Conservation (phyloP, 1,140 invertebrate species). For the Megalopta genalis region DNA sequence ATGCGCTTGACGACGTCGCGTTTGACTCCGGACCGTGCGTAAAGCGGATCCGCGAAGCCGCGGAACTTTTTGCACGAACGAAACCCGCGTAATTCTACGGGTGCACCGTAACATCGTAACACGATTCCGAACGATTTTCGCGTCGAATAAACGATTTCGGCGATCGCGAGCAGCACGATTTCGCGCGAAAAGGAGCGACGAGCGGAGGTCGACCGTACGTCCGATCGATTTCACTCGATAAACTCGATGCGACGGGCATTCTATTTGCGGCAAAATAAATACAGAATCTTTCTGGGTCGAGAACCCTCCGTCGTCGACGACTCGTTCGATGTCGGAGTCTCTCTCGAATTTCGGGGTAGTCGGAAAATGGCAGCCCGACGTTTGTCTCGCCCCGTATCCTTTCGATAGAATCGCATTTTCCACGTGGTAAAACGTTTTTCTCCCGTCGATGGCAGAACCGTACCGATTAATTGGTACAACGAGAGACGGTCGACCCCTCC, state of each 20-base stretch:
- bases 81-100: conserved; percentile 13
- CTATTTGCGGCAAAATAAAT: conserved; percentile 36
- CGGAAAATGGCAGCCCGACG: background rate
- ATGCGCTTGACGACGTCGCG: conserved; percentile 43
- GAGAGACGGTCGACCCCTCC: no score
- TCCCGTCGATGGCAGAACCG: no score
- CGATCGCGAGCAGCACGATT: no score
- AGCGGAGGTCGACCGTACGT: background rate
- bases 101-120: background rate
- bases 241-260: background rate
- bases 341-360: conserved; percentile 36
- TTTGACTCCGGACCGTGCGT: conserved; percentile 28
- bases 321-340: background rate
- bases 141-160: no score
- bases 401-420: background rate
- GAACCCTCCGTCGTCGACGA: conserved; percentile 38
- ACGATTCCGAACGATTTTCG: no score
- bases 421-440: no score
- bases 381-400: background rate
- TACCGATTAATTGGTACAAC: no score
- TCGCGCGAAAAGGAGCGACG: no score
- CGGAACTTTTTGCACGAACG: conserved; percentile 22
- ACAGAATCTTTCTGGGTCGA: conserved; percentile 47
- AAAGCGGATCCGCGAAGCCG: conserved; percentile 20
- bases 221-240: background rate